Evolutionary conservation across 2,888 invertebrate species (phyloP).

Genomic region (Priocnemis perturbator): DNA sequence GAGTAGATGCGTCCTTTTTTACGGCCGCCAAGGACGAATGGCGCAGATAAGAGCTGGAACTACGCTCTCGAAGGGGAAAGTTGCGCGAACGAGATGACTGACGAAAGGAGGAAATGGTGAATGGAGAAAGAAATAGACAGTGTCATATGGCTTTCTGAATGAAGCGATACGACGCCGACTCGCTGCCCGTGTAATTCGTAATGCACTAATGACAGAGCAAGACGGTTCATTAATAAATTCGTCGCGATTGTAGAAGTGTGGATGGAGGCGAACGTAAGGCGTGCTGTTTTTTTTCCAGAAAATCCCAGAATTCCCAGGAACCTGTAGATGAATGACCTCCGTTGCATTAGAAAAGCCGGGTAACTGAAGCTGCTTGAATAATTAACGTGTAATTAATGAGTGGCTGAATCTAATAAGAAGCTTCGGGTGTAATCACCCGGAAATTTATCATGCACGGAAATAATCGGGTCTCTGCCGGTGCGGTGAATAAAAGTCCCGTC

Average conservation of each 20-base stretch:
- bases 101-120: background rate
- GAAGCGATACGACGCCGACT: background rate
- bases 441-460: conserved; percentile 60
- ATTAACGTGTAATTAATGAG: conserved; percentile 69
- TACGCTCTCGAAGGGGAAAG: conserved; percentile 1
- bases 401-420: conserved; percentile 61
- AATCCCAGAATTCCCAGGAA: conserved; percentile 47
- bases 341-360: conserved; percentile 55
- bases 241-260: conserved; percentile 23
- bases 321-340: conserved; percentile 55
- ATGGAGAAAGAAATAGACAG: background rate
- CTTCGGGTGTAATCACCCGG: conserved; percentile 61
- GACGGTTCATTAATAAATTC: conserved; percentile 53
- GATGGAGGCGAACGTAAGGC: conserved; percentile 21
- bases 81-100: background rate
- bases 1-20: conserved; percentile 50
- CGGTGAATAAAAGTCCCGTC: conserved; percentile 29
- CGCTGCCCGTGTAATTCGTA: too few relatives aligned
- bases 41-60: conserved; percentile 46
- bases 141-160: background rate
- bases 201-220: background rate
- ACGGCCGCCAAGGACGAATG: conserved; percentile 48
- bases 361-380: conserved; percentile 67
- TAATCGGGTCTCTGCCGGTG: conserved; percentile 37
- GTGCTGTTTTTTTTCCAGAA: conserved; percentile 49